Evolutionary conservation across 2,888 invertebrate species (phyloP), one percentile per base, ranked within the genome.

Genomic region (Onchidella celtica): DNA sequence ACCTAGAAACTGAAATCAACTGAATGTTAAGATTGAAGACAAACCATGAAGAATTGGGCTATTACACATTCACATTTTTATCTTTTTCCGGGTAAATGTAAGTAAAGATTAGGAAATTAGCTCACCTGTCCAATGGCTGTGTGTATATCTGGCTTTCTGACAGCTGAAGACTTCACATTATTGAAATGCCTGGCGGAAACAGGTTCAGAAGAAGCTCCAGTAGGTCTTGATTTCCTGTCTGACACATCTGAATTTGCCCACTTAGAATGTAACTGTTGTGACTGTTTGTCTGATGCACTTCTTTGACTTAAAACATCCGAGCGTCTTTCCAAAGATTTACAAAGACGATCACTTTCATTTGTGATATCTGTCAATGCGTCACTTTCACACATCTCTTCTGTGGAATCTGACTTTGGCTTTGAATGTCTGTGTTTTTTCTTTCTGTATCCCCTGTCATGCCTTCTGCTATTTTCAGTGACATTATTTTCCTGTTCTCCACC

Each of bases 41-140:
- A n/a, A n/a, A n/a, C n/a, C n/a, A n/a, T n/a, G n/a, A n/a, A n/a
- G n/a, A n/a, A n/a, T n/a, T n/a, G n/a, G n/a, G n/a, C n/a, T n/a
- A n/a, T n/a, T n/a, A n/a, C n/a, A n/a, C n/a, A n/a, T n/a, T n/a
- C n/a, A n/a, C n/a, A n/a, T n/a, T n/a, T n/a, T n/a, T n/a, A n/a
- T n/a, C n/a, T n/a, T n/a, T n/a, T n/a, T n/a, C n/a, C n/a, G n/a
- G n/a, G n/a, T n/a, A n/a, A n/a, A n/a, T n/a, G n/a, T n/a, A n/a
- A n/a, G n/a, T n/a, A n/a, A n/a, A n/a, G n/a, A n/a, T n/a, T n/a
- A n/a, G n/a, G n/a, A n/a, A n/a, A n/a, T n/a, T n/a, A n/a, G n/a
- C n/a, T 61, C 80, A 90, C 90, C 87, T 89, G 88, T 59, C 90
- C 90, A 80, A 90, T 89, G 11, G 88, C 87, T 66, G 77, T 3